phyloP scores from a whole-genome alignment of 2,797 vertebrate species.

The Periparus ater region DNA sequence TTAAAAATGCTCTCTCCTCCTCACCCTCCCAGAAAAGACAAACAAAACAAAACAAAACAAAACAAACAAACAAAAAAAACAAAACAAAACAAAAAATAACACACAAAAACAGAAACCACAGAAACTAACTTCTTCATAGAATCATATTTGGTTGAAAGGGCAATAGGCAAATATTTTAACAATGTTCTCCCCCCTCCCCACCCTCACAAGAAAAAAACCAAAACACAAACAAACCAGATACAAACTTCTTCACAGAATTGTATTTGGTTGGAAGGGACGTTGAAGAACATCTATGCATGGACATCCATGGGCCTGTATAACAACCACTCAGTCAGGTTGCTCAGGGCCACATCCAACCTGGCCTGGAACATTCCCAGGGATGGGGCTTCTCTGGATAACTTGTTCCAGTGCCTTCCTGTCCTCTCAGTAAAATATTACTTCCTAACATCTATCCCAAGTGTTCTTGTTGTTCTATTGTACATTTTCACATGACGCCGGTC shows the following conservation, averaged over 20 bases:
- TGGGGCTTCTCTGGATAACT: neutral
- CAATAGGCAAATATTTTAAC: neutral
- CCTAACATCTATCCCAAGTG: neutral
- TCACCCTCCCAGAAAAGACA: rapidly evolving
- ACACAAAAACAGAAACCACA: too few relatives aligned
- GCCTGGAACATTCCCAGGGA: neutral
- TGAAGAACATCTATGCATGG: neutral
- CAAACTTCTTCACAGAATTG: neutral
- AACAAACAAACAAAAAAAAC: too few relatives aligned
- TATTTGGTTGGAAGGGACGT: neutral
- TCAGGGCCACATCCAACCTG: neutral
- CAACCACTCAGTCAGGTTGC: neutral
- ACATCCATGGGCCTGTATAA: neutral
- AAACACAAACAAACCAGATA: neutral
- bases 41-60: neutral
- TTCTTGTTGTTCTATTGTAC: neutral
- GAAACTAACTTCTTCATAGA: too few relatives aligned
- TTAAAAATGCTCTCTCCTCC: neutral
- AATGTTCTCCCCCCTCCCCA: neutral
- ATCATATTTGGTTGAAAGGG: too few relatives aligned
- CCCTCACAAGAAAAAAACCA: rapidly evolving
- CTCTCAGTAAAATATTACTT: neutral
- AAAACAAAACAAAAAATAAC: neutral
- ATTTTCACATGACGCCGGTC: neutral
- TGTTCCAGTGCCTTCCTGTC: neutral